Evolutionary conservation across 2,113 vertebrate species (phyloP), one percentile per base, ranked within the genome.

Genomic region (Gambusia holbrooki): DNA sequence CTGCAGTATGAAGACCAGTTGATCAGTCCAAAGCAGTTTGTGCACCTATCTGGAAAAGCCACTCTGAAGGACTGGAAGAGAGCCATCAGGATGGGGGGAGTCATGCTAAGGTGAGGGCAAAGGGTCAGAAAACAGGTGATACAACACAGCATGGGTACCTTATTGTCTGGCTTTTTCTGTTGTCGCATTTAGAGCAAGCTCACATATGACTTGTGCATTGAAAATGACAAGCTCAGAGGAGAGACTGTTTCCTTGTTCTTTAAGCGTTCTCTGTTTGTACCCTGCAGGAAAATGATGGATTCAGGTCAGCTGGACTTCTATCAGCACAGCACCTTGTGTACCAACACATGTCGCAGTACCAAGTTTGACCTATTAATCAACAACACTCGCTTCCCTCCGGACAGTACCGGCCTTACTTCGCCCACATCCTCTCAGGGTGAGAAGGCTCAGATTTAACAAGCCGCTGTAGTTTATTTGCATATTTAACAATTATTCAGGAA

Each of bases 1-100:
- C 86, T 13, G 86, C 2, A 99, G 97, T 99, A 97, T 92, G 96
- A 98, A 88, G 97, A 98, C 77, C 97, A 99, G 45, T 91, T 99
- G 86, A 99, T 99, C 86, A 99, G 98, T 84, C 98, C 98, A 0
- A 99, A 99, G 91, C 97, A 99, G 92, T 99, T 99, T 93, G 98
- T 99, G 83, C 97, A 98, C 88, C 93, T 99, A 87, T 97, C 98
- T 84, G 98, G 98, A 73, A 99, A 99, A 88, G 98, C 98, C 71
- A 99, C 98, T 5, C 89, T 99, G 70, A 99, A 99, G 84, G 98
- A 99, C 86, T 99, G 98, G 98, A 99, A 99, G 90, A 94, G 98
- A 93, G 98, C 98, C 82, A 99, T 99, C 92, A 95, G 98, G 86
- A 95, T 99, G 29, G 96, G 96, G 25, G 97, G 98, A 76, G 95